Percentiles rank a stretch among this genome's conserved stretches.
Conservation (phyloP, 2,888 invertebrate genomes). For the Plebejus argus region DNA sequence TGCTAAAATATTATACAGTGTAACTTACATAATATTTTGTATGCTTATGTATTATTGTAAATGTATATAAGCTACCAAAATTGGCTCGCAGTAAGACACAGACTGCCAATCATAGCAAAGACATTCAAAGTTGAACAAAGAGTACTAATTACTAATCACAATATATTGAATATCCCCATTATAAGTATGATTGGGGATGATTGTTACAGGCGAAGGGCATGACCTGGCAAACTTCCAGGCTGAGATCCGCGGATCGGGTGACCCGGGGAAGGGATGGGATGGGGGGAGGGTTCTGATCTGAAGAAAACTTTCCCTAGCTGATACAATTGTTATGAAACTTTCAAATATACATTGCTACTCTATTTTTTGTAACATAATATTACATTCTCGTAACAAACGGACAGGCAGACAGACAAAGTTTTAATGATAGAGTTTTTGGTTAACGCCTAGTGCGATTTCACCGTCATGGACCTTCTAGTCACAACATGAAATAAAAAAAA, state of each 20-base stretch:
- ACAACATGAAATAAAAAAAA: not conserved
- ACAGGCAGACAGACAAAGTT: not conserved
- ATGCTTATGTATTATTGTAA: too few relatives aligned
- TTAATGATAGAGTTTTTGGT: too few relatives aligned
- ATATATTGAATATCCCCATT: not conserved
- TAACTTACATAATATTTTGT: too few relatives aligned
- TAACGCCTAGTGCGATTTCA: too few relatives aligned
- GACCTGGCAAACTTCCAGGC: slow-evolving; percentile 29
- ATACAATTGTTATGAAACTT: slow-evolving; percentile 20
- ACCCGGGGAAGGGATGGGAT: not conserved
- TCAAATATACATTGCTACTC: not conserved
- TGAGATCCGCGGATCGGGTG: slow-evolving; percentile 3
- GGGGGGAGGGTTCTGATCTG: not conserved
- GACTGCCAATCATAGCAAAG: not conserved
- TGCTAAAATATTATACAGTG: too few relatives aligned
- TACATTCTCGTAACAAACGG: not conserved
- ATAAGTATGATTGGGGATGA: slow-evolving; percentile 16
- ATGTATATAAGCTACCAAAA: too few relatives aligned
- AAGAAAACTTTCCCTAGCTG: slow-evolving; percentile 20
- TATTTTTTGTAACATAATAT: slow-evolving; percentile 5
- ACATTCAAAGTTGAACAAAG: not conserved
- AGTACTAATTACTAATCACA: not conserved
- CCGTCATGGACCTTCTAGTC: too few relatives aligned
- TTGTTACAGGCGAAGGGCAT: slow-evolving; percentile 24
- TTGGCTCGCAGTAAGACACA: too few relatives aligned